phyloP scores from a whole-genome alignment of 2,888 invertebrate genomes.

The Campoletis raptor region DNA sequence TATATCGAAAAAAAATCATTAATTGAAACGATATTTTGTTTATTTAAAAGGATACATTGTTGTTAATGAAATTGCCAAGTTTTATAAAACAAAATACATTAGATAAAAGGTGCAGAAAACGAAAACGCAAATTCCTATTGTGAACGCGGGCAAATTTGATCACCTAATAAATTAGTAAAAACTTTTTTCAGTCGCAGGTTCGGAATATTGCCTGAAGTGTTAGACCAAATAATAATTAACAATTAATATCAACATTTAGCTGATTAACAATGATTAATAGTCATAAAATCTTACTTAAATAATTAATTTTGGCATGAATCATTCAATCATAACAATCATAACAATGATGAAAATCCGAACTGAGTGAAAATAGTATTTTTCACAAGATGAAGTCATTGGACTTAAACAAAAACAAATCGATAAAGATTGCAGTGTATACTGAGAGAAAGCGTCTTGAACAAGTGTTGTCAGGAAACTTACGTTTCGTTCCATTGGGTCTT shows the following conservation, averaged over 20 bases:
- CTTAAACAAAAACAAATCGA: neutral
- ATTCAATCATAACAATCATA: neutral
- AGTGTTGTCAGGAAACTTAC: conserved; percentile 49
- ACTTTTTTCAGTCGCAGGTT: neutral
- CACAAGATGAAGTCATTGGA: neutral
- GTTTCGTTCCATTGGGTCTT: conserved; percentile 35
- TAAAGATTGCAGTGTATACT: neutral
- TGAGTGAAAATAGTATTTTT: neutral
- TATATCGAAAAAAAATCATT: neutral
- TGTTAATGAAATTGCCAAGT: neutral
- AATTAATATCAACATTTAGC: neutral
- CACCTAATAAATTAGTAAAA: neutral
- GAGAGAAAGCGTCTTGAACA: conserved; percentile 12
- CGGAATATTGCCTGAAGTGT: neutral
- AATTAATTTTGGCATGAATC: neutral
- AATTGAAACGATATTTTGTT: neutral
- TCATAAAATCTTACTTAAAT: neutral
- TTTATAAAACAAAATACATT: neutral
- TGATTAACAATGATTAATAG: too few relatives aligned
- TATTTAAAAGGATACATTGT: neutral
- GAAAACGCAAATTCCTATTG: neutral
- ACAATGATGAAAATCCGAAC: too few relatives aligned
- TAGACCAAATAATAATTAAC: neutral
- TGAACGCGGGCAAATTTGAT: neutral
- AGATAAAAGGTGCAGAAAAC: neutral